Evolutionary conservation across 1,140 invertebrate species (phyloP).

Genomic region (Lepidostoma basale): DNA sequence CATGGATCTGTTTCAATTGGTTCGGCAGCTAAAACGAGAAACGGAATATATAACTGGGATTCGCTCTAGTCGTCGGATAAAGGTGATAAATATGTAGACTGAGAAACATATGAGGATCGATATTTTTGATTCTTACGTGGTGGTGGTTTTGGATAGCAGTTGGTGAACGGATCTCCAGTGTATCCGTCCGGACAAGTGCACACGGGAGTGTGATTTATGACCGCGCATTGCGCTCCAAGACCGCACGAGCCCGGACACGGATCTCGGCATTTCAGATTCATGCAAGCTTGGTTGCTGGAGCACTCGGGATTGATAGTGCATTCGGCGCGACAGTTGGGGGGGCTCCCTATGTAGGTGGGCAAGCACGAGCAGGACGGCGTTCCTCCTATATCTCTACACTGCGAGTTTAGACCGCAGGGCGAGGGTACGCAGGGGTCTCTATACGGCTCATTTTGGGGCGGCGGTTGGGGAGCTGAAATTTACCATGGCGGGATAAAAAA

Average conservation of each 20-base stretch:
- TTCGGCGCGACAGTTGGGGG: constrained; percentile 76
- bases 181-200: constrained; percentile 69
- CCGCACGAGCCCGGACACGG: constrained; percentile 76
- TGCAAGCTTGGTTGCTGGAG: constrained; percentile 69
- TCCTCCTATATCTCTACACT: constrained; percentile 69
- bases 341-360: constrained; percentile 68
- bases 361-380: constrained; percentile 72
- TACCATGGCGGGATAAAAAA: neutral
- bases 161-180: constrained; percentile 55
- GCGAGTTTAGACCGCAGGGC: constrained; percentile 74
- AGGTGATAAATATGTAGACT: neutral
- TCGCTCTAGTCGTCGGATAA: neutral
- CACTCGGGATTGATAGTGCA: constrained; percentile 80
- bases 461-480: constrained; percentile 53
- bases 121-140: constrained; percentile 7
- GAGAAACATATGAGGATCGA: too few relatives aligned
- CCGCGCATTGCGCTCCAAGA: constrained; percentile 67
- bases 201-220: constrained; percentile 77
- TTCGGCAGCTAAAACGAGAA: constrained; percentile 49
- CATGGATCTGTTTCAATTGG: constrained; percentile 62
- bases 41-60: constrained; percentile 51
- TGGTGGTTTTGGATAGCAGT: constrained; percentile 49
- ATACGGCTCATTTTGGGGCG: constrained; percentile 50
- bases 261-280: constrained; percentile 73
- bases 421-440: constrained; percentile 73